Base-by-base conservation (phyloP, 2,113 vertebrate species). In the Oncorhynchus clarkii region DNA sequence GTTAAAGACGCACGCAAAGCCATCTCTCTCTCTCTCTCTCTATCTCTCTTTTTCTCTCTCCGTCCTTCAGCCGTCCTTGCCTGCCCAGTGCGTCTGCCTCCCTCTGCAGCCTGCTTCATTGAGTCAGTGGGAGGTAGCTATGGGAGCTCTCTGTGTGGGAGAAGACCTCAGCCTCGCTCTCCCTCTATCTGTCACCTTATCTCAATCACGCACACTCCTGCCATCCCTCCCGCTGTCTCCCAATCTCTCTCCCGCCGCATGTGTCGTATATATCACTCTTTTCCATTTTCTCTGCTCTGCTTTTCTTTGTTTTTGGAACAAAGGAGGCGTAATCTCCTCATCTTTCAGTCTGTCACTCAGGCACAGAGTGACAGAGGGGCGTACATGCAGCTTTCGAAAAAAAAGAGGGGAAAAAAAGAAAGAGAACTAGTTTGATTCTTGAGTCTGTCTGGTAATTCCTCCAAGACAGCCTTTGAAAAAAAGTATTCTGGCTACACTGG, bases 31-130 rank as follows among this genome's bases (percentile, higher is more conserved):
- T 72, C 48, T 57, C 71, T 16, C 27, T 57, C 48, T 67, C 48
- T 16, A 9, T 26, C 18, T 73, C 51, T 34, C 20, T n/a, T 18
- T 13, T 1, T 73, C 72, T 70, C 75, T 67, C 78, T 13, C 29
- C 66, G 87, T 85, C 91, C 91, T 91, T 92, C 85, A 89, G 31
- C n/a, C 80, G 88, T 89, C 90, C 91, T 91, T 90, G 88, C 78
- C 48, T 84, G 85, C 84, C 85, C 86, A 74, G 80, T 79, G 78
- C 67, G 71, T 82, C 82, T 22, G 39, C 39, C 68, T 70, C 67
- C 34, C 68, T 26, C 68, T 80, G 88, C 84, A 80, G 88, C 13
- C 77, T 78, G 83, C 85, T 80, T 78, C 82, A 66, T 75, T 22
- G 71, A 73, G 84, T 85, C 84, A 59, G 85, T 83, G 86, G 85